Conservation (phyloP, 2,888 invertebrate genomes). For the Willowsia nigromaculata region DNA sequence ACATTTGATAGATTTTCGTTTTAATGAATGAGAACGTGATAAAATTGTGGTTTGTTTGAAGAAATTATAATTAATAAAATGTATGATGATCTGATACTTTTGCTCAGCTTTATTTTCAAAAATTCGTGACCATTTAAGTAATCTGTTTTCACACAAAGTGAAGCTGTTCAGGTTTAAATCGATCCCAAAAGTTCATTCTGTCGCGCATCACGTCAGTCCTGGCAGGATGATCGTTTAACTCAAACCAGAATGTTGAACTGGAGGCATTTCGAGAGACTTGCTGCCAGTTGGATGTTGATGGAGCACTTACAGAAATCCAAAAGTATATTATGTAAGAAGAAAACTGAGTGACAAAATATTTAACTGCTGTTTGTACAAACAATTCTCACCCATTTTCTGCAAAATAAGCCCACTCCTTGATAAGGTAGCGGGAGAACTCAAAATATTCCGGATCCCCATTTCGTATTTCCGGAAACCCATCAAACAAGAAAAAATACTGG, state of each 20-base stretch:
- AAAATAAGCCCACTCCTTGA: slow-evolving; percentile 32
- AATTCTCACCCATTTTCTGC: background rate
- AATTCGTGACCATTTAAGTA: too few species aligned
- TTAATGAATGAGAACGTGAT: too few species aligned
- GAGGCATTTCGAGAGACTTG: background rate
- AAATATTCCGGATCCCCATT: slow-evolving; percentile 29
- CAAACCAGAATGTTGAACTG: background rate
- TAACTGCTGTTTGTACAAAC: background rate
- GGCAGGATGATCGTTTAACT: background rate
- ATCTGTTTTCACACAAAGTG: too few species aligned
- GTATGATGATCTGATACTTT: too few species aligned
- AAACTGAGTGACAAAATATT: background rate
- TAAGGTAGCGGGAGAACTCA: slow-evolving; percentile 27
- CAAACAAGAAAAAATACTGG: slow-evolving; percentile 21
- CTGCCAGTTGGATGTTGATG: background rate
- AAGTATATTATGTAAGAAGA: background rate
- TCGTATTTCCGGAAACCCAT: slow-evolving; percentile 37
- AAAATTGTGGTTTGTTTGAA: too few species aligned
- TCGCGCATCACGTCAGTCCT: background rate
- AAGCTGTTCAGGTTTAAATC: background rate
- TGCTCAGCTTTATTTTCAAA: too few species aligned
- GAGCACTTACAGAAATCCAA: background rate
- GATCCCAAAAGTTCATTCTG: slow-evolving; percentile 33
- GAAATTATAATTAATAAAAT: too few species aligned
- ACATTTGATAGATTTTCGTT: too few species aligned